Percentiles rank a stretch among this genome's conserved stretches.
Evolutionary conservation across 2,797 vertebrate species (phyloP).

Genomic region (Acanthiza pusilla): DNA sequence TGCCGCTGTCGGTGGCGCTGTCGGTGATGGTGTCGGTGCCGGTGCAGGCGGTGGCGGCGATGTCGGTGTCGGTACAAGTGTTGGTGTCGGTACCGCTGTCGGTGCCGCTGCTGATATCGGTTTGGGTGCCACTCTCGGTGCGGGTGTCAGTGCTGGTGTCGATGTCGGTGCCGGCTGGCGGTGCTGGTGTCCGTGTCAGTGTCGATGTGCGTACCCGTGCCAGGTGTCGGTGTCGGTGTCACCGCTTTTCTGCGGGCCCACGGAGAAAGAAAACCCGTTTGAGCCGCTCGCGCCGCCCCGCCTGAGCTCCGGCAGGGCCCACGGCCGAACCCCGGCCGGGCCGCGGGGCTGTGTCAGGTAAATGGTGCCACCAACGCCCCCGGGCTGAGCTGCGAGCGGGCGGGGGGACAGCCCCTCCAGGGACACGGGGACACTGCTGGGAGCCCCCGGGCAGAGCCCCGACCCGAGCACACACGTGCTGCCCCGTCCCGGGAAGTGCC

Average conservation of each 20-base stretch:
- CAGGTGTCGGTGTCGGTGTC: neutral
- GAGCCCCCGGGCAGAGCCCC: neutral
- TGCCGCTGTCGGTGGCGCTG: neutral
- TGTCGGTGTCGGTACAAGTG: neutral
- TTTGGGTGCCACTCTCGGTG: neutral
- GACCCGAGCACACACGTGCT: neutral
- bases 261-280: accelerated
- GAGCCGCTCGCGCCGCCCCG: accelerated
- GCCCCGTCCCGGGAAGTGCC: accelerated
- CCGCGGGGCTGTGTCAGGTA: neutral
- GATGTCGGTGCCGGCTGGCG: neutral
- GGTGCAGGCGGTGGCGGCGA: neutral
- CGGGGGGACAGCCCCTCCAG: neutral
- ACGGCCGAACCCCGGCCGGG: accelerated
- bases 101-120: too few species aligned
- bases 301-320: neutral
- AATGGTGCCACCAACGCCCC: accelerated
- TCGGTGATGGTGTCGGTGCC: too few species aligned
- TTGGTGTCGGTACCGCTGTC: neutral
- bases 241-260: neutral
- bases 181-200: neutral
- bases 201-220: neutral
- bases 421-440: neutral
- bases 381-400: neutral
- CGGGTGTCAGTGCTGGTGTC: neutral